Conservation (phyloP, 1,140 invertebrate genomes). For the Bradysia coprophila region DNA sequence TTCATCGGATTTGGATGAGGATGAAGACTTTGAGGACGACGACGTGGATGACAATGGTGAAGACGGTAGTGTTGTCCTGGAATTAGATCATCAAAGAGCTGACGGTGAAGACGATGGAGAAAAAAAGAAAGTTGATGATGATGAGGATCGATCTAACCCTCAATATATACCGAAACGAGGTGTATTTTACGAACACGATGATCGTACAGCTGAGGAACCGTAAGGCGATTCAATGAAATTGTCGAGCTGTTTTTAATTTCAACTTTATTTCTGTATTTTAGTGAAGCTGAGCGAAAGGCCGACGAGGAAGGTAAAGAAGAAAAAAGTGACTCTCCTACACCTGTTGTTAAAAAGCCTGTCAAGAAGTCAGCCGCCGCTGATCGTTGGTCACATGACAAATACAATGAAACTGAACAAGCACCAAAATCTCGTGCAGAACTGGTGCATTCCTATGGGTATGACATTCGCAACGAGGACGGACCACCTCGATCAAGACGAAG, state of each 20-base stretch:
- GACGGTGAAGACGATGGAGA: slow-evolving; percentile 34
- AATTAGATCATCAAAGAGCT: slow-evolving; percentile 24
- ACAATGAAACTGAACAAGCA: slow-evolving; percentile 50
- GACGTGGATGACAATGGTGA: slow-evolving; percentile 19
- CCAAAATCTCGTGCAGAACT: slow-evolving; percentile 80
- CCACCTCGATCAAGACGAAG: slow-evolving; percentile 70
- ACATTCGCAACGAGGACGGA: slow-evolving; percentile 82
- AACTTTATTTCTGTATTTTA: background rate
- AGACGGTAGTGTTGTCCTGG: slow-evolving; percentile 29
- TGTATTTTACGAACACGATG: slow-evolving; percentile 93
- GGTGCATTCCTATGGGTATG: slow-evolving; percentile 80
- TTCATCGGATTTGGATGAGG: background rate
- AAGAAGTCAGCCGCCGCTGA: slow-evolving; percentile 30
- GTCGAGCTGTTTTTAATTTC: background rate
- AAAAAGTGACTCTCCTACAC: slow-evolving; percentile 10
- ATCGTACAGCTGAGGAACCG: slow-evolving; percentile 56
- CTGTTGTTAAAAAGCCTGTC: slow-evolving; percentile 23
- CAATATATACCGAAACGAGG: slow-evolving; percentile 93
- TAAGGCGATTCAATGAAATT: slow-evolving; percentile 13
- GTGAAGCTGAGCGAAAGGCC: background rate
- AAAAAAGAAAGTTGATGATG: slow-evolving; percentile 67
- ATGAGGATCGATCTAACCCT: slow-evolving; percentile 88
- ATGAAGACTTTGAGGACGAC: slow-evolving; percentile 14
- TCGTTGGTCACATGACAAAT: slow-evolving; percentile 82
- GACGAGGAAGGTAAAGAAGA: slow-evolving; percentile 11